phyloP scores from a whole-genome alignment of 2,113 vertebrate genomes.

The Crotophaga sulcirostris region DNA sequence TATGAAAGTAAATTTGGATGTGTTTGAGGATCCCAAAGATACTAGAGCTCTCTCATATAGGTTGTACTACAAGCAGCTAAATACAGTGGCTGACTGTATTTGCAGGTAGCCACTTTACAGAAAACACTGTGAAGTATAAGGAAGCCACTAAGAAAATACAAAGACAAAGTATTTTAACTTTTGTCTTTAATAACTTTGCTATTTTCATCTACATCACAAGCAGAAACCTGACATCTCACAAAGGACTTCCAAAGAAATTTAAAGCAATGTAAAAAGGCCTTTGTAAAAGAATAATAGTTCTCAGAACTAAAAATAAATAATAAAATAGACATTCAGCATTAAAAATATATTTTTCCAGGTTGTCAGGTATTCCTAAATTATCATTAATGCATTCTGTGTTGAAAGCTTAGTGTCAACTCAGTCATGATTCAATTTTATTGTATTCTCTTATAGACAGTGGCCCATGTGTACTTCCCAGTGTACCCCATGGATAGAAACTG shows the following conservation, averaged over 20 bases:
- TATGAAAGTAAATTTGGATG: not conserved
- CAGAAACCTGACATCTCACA: not conserved
- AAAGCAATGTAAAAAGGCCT: not conserved
- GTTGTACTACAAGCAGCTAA: not conserved
- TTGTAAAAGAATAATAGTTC: not conserved
- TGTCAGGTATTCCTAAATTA: not conserved
- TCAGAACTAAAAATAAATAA: not conserved
- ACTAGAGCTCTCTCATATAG: not conserved
- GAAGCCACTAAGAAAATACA: not conserved
- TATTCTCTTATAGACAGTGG: not conserved
- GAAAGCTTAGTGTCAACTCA: not conserved
- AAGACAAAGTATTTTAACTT: not conserved
- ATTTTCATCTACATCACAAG: not conserved
- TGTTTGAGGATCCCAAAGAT: not conserved
- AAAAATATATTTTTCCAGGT: not conserved
- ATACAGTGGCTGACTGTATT: not conserved
- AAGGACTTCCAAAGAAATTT: not conserved
- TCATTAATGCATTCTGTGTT: not conserved
- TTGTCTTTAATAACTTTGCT: not conserved
- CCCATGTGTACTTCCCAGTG: slow-evolving; percentile 31
- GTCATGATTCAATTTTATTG: not conserved
- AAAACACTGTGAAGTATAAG: not conserved
- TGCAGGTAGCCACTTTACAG: not conserved
- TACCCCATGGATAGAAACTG: not conserved
- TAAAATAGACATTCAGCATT: not conserved